Conservation (phyloP, 1,140 invertebrate genomes). For the Aporrectodea caliginosa region DNA sequence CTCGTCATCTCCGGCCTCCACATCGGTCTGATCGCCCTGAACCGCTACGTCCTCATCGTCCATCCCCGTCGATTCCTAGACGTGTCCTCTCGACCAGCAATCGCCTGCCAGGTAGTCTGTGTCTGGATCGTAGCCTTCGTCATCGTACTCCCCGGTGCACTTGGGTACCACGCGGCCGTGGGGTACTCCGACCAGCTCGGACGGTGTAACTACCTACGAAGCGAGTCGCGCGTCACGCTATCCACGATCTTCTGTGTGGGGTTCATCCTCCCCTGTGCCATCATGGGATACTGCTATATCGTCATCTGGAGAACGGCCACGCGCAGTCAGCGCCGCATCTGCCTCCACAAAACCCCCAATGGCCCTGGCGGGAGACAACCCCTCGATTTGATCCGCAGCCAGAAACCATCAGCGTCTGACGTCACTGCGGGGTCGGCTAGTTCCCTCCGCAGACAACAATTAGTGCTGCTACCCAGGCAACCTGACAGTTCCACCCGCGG, state of each 20-base stretch:
- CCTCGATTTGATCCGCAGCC: too few relatives aligned
- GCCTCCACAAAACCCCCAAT: too few relatives aligned
- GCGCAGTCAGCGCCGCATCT: conserved; percentile 1
- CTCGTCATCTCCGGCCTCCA: conserved; percentile 8
- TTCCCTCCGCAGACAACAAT: too few relatives aligned
- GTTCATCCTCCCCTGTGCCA: not conserved
- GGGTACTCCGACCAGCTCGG: conserved; percentile 4
- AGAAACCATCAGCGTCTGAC: too few relatives aligned
- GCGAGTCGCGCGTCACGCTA: not conserved
- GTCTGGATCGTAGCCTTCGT: conserved; percentile 15
- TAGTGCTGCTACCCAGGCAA: too few relatives aligned
- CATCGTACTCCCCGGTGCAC: not conserved
- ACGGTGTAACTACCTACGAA: conserved; percentile 11
- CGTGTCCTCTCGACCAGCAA: not conserved
- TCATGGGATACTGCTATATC: not conserved
- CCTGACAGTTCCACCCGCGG: too few relatives aligned
- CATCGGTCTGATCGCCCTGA: conserved; percentile 5
- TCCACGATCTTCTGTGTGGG: conserved; percentile 5
- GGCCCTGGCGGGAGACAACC: too few relatives aligned
- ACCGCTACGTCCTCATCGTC: conserved; percentile 12
- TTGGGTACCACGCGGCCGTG: not conserved
- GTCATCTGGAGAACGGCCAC: conserved; percentile 8
- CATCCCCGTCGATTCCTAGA: not conserved
- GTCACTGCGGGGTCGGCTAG: too few relatives aligned
- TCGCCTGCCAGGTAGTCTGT: conserved; percentile 11